Evolutionary conservation across 2,113 vertebrate species (phyloP).

Genomic region (Pionites leucogaster): DNA sequence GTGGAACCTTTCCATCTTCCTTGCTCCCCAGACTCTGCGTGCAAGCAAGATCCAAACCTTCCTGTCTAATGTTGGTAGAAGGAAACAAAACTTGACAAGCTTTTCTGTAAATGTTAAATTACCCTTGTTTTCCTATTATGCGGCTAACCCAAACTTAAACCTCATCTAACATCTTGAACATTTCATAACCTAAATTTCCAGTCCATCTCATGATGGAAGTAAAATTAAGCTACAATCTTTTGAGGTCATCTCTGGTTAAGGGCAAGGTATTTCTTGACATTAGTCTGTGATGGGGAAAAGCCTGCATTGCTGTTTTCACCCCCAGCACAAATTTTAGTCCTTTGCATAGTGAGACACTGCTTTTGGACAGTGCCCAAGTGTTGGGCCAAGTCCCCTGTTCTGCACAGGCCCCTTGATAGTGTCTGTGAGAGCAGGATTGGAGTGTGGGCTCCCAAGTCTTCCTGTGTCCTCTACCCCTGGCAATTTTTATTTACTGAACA

Average conservation of each 20-base stretch:
- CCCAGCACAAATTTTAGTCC: background rate
- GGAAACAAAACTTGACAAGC: background rate
- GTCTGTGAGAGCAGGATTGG: background rate
- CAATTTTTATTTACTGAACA: rapidly evolving
- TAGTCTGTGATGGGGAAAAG: background rate
- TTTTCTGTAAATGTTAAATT: background rate
- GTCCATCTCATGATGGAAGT: background rate
- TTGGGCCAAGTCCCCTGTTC: background rate
- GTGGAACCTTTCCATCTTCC: background rate
- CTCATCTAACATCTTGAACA: background rate
- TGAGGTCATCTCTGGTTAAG: background rate
- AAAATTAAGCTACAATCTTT: background rate
- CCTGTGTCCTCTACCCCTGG: background rate
- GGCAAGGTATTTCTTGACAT: background rate
- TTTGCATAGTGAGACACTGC: background rate
- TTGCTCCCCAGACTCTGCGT: background rate
- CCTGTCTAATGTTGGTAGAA: background rate
- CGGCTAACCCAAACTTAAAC: background rate
- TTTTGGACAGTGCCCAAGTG: background rate
- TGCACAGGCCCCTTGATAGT: background rate
- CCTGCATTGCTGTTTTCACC: background rate
- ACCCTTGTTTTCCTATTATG: background rate
- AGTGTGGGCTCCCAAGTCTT: background rate
- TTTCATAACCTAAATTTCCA: background rate
- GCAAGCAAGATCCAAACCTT: background rate